Base-by-base conservation (phyloP, 2,888 invertebrate species). In the Diploptera punctata region DNA sequence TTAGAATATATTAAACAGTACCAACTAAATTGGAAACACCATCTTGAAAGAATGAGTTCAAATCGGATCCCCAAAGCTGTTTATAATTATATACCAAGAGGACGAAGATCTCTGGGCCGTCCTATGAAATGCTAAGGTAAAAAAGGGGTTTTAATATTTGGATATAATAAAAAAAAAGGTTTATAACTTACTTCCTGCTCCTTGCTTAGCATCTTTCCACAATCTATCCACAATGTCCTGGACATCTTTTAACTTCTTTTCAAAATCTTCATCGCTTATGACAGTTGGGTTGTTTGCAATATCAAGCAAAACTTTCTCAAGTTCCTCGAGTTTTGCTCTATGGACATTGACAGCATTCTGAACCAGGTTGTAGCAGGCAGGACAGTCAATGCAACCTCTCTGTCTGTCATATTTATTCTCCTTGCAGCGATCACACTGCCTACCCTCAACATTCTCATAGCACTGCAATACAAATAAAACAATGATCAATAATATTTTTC, bases 401-500 rank as follows among this genome's bases (percentile, higher is more conserved):
- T 95, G 93, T 29, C 97, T 89, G 81, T 98, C 93, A 80, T 91
- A 92, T 81, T 97, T 98, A 82, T 99, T 99, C 82, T 99, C 99
- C 84, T 96, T 95, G 82, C 99, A 99, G 52, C 95, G 90, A 83
- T 99, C 96, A 82, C 99, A 99, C 26, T 91, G 89, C 38, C 93
- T 86, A 1, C 99, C 99, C 82, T 97, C 98, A 0, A 99, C 97
- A 81, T 95, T 95, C 70, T 93, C 91, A 75, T 93, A 88, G 74
- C 83, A 83, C 82, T 83, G 72, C 3, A n/a, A n/a, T n/a, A n/a
- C n/a, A n/a, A n/a, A n/a, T n/a, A n/a, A n/a, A n/a, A n/a, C n/a
- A n/a, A n/a, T n/a, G n/a, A n/a, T n/a, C n/a, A n/a, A n/a, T n/a
- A n/a, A n/a, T n/a, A n/a, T n/a, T n/a, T n/a, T n/a, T n/a, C n/a